Base-by-base conservation (phyloP, 1,140 invertebrate species). In the Brachionus sp. region DNA sequence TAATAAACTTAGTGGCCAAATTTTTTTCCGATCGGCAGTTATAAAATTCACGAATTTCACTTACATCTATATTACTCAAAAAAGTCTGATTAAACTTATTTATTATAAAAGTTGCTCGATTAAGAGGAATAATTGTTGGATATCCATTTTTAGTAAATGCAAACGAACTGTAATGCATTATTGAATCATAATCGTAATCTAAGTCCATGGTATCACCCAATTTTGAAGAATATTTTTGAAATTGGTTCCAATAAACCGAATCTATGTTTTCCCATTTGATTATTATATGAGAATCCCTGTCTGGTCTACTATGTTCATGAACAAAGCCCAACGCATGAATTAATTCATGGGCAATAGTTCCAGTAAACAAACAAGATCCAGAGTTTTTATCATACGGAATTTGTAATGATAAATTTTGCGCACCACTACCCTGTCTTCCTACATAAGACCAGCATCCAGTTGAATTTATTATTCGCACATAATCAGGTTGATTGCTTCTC, bases 301-400 rank as follows among this genome's bases (percentile, higher is more conserved):
- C 97, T 0, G 97, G 96, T 66, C 97, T 90, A 0, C 97, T 99
- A 88, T 99, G 97, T 89, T 98, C 96, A 87, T 98, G 96, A 95
- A 95, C 97, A 88, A 98, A 98, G 73, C 96, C 96, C 5, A 99
- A 95, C 77, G 98, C 97, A 89, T 99, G 97, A 9, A 97, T 97
- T 78, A 99, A 89, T 89, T 99, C 97, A 88, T 99, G 97, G 1
- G 98, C 96, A 13, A 98, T 96, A 85, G 99, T 98, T 35, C 97
- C 97, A 12, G 33, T 50, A 19, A 29, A 39, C 70, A 75, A 19
- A 19, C 70, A 75, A 66, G 64, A 66, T 29, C 25, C 25, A 37
- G 25, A 13, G 16, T 37, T 37, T 12, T 4, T 29, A n/a, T 37
- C 25, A 50, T 3, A 19, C 10, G 70, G 70, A 13, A 23, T 37